Percentiles rank a stretch among this genome's conserved stretches.
phyloP scores from a whole-genome alignment of 2,888 invertebrate species.

The Spodoptera exigua region DNA sequence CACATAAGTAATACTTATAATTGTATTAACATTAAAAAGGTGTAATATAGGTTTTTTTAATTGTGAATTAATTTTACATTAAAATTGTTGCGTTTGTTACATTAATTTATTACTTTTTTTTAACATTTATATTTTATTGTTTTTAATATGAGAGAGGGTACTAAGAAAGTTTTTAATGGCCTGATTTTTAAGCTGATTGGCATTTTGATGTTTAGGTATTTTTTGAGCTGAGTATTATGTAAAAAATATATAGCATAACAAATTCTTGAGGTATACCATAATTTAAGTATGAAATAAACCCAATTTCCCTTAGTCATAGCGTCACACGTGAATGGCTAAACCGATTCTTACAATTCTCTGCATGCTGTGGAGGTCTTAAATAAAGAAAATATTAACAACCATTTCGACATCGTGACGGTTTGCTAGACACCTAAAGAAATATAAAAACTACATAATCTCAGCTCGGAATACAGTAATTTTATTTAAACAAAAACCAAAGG shows the following conservation, averaged over 20 bases:
- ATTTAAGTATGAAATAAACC: too few species aligned
- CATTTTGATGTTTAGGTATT: slow-evolving; percentile 5
- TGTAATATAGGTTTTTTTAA: slow-evolving; percentile 43
- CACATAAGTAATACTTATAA: too few species aligned
- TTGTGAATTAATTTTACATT: slow-evolving; percentile 40
- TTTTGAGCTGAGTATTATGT: slow-evolving; percentile 19
- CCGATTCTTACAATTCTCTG: too few species aligned
- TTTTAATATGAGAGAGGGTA: too few species aligned
- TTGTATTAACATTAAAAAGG: slow-evolving; percentile 17
- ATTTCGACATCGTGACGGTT: too few species aligned
- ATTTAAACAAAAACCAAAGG: neutral
- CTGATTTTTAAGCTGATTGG: too few species aligned
- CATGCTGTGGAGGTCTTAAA: too few species aligned
- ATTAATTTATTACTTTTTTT: slow-evolving; percentile 64
- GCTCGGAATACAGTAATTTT: neutral
- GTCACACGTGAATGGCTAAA: too few species aligned
- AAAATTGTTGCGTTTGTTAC: slow-evolving; percentile 59
- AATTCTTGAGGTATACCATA: too few species aligned
- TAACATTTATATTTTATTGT: slow-evolving; percentile 38
- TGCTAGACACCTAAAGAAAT: too few species aligned
- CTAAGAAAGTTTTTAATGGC: slow-evolving; percentile 26
- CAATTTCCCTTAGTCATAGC: too few species aligned
- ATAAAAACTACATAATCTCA: neutral
- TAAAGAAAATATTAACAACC: too few species aligned
- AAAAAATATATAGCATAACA: neutral